Base-by-base conservation (phyloP, 2,113 vertebrate genomes). In the Anguilla japonica region DNA sequence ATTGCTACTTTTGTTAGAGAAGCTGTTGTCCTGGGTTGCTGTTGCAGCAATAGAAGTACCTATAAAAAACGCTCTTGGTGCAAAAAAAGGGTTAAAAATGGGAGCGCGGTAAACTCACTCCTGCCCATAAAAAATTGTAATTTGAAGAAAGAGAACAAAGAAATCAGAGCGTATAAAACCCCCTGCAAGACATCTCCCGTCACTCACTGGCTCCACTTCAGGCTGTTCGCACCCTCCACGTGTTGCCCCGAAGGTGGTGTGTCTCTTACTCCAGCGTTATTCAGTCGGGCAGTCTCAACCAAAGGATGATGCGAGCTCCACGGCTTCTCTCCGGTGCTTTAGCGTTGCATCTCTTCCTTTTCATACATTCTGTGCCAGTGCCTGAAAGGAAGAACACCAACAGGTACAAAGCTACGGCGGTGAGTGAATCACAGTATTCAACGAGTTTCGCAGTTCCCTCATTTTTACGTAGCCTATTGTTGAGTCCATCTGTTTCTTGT, bases 101-200 rank as follows among this genome's bases (percentile, higher is more conserved):
- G 89, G 85, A n/a, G 83, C 90, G 89, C 90, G 87, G 88, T 91
- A 92, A 92, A 93, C 93, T 95, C 91, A 93, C 94, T 92, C 93
- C 91, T 82, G 90, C 93, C 93, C 93, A 91, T 83, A 87, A 87
- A 92, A 84, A 85, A 71, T 83, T 83, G 85, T 88, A 82, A 91
- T 91, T 88, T 91, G 86, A 92, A 90, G 88, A 91, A 87, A 88
- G 89, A 91, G 93, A 95, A 96, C 95, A 96, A 96, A 95, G 94
- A 94, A 92, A 94, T 93, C 92, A 86, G 91, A 93, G 93, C 91
- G 84, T 92, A 95, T 96, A 95, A 95, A 94, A 93, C 90, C 90
- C 89, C 86, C 91, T 41, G 88, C 83, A 79, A 81, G 78, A 89
- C 60, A 63, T 84, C 91, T 75, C 81, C 86, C 91, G 93, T 90